Evolutionary conservation across 2,888 invertebrate species (phyloP), one percentile per base, ranked within the genome.

Genomic region (Chirona hameri): DNA sequence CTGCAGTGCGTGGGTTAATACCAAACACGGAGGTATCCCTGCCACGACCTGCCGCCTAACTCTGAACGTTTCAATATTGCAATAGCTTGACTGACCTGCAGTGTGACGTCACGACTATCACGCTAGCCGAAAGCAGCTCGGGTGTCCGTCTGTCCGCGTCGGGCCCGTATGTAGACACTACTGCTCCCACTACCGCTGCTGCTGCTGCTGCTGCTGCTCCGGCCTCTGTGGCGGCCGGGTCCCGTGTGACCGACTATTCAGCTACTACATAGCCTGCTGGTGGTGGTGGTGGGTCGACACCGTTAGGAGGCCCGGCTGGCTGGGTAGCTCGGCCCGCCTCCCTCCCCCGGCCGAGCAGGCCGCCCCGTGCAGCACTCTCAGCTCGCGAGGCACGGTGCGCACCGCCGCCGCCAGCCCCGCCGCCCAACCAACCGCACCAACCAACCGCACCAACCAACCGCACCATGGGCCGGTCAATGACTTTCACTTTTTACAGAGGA

Each of bases 401-500:
- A 9, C 60, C 60, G 60, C 5, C 60, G 9, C 60, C 24, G 60
- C n/a, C n/a, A 7, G 60, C 0, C n/a, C n/a, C 9, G n/a, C 60
- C 10, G 9, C 24, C n/a, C 57, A 0, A 18, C 1, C 7, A 57
- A 57, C 57, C 18, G 18, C 21, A 7, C 21, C 57, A 21, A 7
- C 57, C 7, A n/a, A n/a, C 57, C 57, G 21, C 57, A 24, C n/a
- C 60, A 52, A 4, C 52, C 52, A 12, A 12, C 15, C 52, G 10
- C 12, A 52, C 52, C 52, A 52, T 18, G n/a, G 52, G 5, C 76
- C 14, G 76, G 76, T 76, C 76, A 76, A 76, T 76, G 76, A 39
- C 76, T 76, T 76, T 76, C 76, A 24, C 76, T 76, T 76, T 76
- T 76, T 76, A 39, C 65, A 12, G 52, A 52, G 12, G 52, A 52